Conservation (phyloP, 2,888 invertebrate genomes). For the Lymantria dispar region DNA sequence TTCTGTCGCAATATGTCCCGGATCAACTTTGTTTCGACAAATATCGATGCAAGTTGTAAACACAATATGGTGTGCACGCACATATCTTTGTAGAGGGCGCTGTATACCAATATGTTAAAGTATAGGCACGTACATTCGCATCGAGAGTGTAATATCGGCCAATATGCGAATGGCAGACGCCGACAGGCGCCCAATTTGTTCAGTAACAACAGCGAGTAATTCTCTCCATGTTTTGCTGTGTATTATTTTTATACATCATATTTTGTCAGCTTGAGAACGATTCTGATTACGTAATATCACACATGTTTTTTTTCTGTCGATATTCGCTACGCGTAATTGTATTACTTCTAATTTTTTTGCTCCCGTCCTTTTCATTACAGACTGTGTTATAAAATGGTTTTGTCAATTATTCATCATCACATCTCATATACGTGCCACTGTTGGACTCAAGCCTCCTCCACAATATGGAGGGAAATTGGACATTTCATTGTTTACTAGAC, state of each 20-base stretch:
- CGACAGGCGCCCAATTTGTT: conserved; percentile 63
- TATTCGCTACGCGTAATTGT: neutral
- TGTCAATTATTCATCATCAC: no score
- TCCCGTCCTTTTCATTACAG: no score
- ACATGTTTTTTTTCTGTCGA: conserved; percentile 3
- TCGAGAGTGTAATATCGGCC: conserved; percentile 50
- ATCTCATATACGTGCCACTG: no score
- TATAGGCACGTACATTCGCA: conserved; percentile 31
- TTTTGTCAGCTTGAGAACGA: conserved; percentile 22
- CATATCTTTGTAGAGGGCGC: conserved; percentile 10
- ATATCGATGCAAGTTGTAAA: conserved; percentile 34
- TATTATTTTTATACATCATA: conserved; percentile 36
- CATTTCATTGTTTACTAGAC: no score
- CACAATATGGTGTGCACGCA: conserved; percentile 26
- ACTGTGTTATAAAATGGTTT: no score
- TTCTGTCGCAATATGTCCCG: conserved; percentile 33
- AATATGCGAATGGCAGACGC: conserved; percentile 55
- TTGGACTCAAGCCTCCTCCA: no score
- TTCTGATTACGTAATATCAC: conserved; percentile 24
- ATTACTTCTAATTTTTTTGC: neutral
- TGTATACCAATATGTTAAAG: conserved; percentile 31
- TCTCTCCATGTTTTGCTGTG: conserved; percentile 34
- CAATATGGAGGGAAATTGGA: no score
- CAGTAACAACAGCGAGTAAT: conserved; percentile 43
- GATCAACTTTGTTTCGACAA: conserved; percentile 37